Conservation (phyloP, 64 coral and sea anemone genomes). For the Montipora efflorescens region DNA sequence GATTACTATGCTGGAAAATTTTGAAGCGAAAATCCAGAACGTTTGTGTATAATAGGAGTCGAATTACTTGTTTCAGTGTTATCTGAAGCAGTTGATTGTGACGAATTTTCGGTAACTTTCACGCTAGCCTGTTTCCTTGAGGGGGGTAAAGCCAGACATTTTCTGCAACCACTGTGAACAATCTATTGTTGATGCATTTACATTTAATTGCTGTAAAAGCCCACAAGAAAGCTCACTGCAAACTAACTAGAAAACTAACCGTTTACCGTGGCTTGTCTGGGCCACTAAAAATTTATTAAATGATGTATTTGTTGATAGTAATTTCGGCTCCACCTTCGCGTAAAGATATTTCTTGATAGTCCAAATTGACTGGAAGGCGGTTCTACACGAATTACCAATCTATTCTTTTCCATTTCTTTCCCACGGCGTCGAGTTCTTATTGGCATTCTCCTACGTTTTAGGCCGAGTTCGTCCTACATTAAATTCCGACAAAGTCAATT, state of each 20-base stretch:
- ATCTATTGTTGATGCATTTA: neutral
- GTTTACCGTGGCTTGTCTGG: slow-evolving; percentile 29
- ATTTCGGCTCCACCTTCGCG: slow-evolving; percentile 27
- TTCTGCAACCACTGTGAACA: neutral
- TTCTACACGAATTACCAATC: neutral
- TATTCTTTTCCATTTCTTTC: neutral
- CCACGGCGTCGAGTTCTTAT: slow-evolving; percentile 2
- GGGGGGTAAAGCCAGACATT: neutral
- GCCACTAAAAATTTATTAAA: slow-evolving; percentile 54
- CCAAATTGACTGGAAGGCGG: slow-evolving; percentile 27
- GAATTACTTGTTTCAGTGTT: neutral
- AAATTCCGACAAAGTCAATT: slow-evolving; percentile 9
- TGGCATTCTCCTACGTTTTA: slow-evolving; percentile 26
- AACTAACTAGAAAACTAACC: slow-evolving; percentile 44
- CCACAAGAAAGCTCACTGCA: slow-evolving; percentile 12
- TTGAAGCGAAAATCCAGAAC: neutral
- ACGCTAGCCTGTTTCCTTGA: neutral
- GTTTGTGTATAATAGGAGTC: neutral
- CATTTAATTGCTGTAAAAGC: slow-evolving; percentile 57
- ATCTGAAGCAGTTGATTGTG: neutral
- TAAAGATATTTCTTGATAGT: slow-evolving; percentile 49
- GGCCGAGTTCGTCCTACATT: neutral
- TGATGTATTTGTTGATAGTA: slow-evolving; percentile 61
- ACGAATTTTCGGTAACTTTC: neutral
- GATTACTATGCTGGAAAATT: neutral